Base-by-base conservation (phyloP, 2,888 invertebrate genomes). In the Agonopterix alstromeriana region DNA sequence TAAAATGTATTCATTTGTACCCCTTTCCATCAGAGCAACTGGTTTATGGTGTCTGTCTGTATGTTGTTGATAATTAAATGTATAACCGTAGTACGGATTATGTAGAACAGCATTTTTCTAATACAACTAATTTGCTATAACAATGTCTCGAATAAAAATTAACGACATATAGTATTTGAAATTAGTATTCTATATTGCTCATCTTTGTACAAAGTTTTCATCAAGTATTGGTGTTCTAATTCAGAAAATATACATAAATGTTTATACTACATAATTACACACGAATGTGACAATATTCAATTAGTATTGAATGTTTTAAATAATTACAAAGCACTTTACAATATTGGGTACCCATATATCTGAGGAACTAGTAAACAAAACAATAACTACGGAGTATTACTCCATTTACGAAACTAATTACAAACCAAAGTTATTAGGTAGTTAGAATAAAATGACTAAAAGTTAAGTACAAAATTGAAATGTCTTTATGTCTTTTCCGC, bases 131-230 rank as follows among this genome's bases (percentile, higher is more conserved):
- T 75, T 74, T 69, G 64, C 73, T 82, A 77, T 84, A 84, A 79
- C 81, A 85, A 80, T 80, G 67, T 72, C 67, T 68, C 64, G 61
- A 81, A 74, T 77, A 77, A 82, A 81, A 80, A 73, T 76, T 82
- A 82, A 77, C 71, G 77, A 65, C 70, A 61, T 79, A 76, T 71
- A 72, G 57, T 74, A 73, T 72, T 78, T 75, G 67, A 81, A 82
- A 74, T 79, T 73, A 75, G 60, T 73, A 77, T 77, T 74, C 83
- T 87, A 88, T 88, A 88, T 88, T 88, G 88, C 88, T 88, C 77
- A 75, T 83, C 72, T 87, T 88, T 88, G 88, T 88, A 88, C 88
- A 87, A 86, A 84, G 86, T 86, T 88, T 81, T 82, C 82, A 72
- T 82, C 67, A 79, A 75, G 73, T 82, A 83, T 88, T 87, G 88